Base-by-base conservation (phyloP, 2,113 vertebrate species). In the Ictalurus punctatus region DNA sequence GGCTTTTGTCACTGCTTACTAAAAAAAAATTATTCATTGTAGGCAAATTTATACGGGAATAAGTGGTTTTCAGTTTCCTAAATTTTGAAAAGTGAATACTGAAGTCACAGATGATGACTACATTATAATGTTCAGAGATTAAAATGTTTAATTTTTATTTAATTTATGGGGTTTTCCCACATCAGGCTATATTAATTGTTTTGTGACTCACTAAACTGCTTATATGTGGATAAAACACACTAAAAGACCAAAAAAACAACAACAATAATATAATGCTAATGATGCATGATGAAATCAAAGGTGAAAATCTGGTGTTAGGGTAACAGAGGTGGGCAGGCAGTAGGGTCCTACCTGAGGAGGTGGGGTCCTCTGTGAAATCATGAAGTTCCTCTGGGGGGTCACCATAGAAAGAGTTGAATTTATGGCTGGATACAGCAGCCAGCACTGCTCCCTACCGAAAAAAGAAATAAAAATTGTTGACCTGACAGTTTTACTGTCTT, bases 391-490 rank as follows among this genome's bases (percentile, higher is more conserved):
- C 98, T 16, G 98, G 98, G 25, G 98, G 98, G 91, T 99, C 98
- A 89, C 98, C 98, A 48, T 99, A 99, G 93, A 98, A 99, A 19
- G 97, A 98, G 92, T 98, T 99, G 93, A 99, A 99, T 95, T 99
- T 99, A 96, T 99, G 98, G 94, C 98, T 99, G 91, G 98, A 99
- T 90, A 99, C 98, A 87, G 98, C 98, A 81, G 98, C 98, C 93
- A 99, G 95, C 90, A 99, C 98, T n/a, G 98, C 98, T 27, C 98
- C 98, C 98, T 99, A 92, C 85, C 93, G 84, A 19, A 12, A n/a
- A 19, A 87, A 92, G 8, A n/a, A 14, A 87, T 40, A 37, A 3
- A 6, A 6, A 6, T 23, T 8, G 25, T 12, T 52, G 10, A 54
- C 48, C 1, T 74, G 71, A 37, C 67, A 37, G 16, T 78, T 48